These are phyloP conservation scores for Achroia grisella DNA, from an alignment of 1,140 invertebrate genomes.

Conservation along the genomic window DNA sequence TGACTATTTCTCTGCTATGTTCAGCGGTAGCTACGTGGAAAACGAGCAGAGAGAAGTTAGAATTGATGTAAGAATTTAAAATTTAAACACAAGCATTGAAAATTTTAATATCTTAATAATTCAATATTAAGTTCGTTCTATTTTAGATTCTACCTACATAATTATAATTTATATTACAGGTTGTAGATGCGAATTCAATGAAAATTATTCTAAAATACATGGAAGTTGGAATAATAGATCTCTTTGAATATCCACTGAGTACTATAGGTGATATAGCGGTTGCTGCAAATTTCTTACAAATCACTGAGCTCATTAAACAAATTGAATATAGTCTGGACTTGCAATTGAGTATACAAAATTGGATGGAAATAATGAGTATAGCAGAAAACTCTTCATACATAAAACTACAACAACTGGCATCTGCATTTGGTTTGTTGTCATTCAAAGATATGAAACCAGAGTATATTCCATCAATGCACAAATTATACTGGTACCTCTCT, in stretches of 20 bases:
- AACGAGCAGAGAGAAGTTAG: slow-evolving; percentile 40
- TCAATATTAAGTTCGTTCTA: no score
- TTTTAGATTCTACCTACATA: no score
- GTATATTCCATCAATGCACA: slow-evolving; percentile 36
- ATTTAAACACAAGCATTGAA: no score
- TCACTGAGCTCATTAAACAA: slow-evolving; percentile 57
- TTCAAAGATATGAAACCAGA: slow-evolving; percentile 51
- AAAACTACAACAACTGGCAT: slow-evolving; percentile 35
- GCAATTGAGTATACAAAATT: slow-evolving; percentile 36
- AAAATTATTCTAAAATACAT: slow-evolving; percentile 52
- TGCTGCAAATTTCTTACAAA: slow-evolving; percentile 53
- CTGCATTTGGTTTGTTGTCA: slow-evolving; percentile 38
- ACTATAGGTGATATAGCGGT: slow-evolving; percentile 35
- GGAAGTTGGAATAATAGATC: slow-evolving; percentile 47
- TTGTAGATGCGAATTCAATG: slow-evolving; percentile 48
- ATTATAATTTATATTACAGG: slow-evolving; percentile 34
- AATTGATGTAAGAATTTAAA: slow-evolving; percentile 44
- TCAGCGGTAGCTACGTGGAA: slow-evolving; percentile 58
- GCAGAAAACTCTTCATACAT: slow-evolving; percentile 37
- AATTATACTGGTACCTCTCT: slow-evolving; percentile 55
- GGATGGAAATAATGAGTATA: slow-evolving; percentile 43
- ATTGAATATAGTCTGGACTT: slow-evolving; percentile 47
- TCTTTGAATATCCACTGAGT: slow-evolving; percentile 33
- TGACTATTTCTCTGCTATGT: slow-evolving; percentile 66
- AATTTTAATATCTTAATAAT: no score